Evolutionary conservation across 2,113 vertebrate species (phyloP).

Genomic region (Hydrochoerus hydrochaeris): DNA sequence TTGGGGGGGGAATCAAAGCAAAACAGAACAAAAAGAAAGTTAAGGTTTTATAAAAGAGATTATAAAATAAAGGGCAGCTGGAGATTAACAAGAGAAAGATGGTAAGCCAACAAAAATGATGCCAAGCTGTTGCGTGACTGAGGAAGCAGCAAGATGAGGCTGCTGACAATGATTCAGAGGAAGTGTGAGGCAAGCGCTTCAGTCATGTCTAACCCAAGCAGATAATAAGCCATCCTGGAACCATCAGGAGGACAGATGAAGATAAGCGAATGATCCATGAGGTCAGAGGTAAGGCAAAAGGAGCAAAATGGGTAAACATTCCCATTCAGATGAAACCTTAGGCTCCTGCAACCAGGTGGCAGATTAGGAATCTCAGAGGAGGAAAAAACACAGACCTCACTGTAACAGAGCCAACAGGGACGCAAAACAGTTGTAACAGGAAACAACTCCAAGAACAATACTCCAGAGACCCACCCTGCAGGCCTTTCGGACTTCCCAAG

Average conservation of each 20-base stretch:
- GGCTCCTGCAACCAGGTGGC: background rate
- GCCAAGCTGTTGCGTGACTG: background rate
- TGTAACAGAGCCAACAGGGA: background rate
- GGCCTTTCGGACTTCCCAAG: background rate
- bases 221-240: background rate
- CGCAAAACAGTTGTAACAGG: background rate
- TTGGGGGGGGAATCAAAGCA: background rate
- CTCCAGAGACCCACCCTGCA: background rate
- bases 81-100: slow-evolving; percentile 20
- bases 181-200: background rate
- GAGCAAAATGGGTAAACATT: background rate
- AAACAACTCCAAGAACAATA: background rate
- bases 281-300: background rate
- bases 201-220: background rate
- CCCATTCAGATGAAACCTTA: background rate
- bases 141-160: background rate
- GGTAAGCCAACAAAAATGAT: background rate
- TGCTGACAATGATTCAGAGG: background rate
- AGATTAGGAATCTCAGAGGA: background rate
- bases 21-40: background rate
- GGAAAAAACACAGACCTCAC: background rate
- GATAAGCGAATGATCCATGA: background rate
- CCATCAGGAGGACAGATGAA: background rate
- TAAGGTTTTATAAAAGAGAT: background rate
- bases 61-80: slow-evolving; percentile 38